Evolutionary conservation across 2,888 invertebrate species (phyloP), one percentile per base, ranked within the genome.

Genomic region (Sinopyrophorus schimmeli): DNA sequence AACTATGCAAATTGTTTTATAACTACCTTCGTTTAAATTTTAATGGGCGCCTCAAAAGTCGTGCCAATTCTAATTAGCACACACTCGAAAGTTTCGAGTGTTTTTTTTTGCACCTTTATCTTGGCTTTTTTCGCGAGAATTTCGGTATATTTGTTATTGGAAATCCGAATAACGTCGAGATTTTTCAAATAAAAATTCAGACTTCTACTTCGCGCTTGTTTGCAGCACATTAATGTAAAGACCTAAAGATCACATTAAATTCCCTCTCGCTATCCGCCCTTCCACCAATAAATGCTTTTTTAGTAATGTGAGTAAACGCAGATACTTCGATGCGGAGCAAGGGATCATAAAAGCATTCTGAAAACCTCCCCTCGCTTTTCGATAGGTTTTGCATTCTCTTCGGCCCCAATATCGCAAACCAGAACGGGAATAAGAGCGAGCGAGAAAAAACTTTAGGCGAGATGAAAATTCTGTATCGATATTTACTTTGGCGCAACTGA

Each of bases 241-340:
- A 35, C 24, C 32, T 24, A n/a, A 35, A 35, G 35, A 35, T 35
- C 16, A 10, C 24, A 24, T 35, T 35, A 35, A 35, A 35, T 35
- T 24, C 35, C 15, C 35, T 24, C 35, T 23, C 23, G 18, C 24
- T 24, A 35, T 24, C 9, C 35, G 15, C 24, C 21, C 35, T 35
- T 5, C 12, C 24, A 35, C 35, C 24, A 35, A 35, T 35, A 35
- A 35, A 35, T 24, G 35, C 23, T 35, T 35, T 35, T 35, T 35
- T 35, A 35, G 35, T 35, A 35, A 35, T 35, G 35, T 35, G 35
- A 35, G 35, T 35, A 35, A 35, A 35, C 35, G 35, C 23, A 15
- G 35, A 35, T 35, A 35, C 35, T 35, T 24, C 23, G 32, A 35
- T 35, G 20, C 35, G 35, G 15, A 35, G 6, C 35, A 16, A 15